Evolutionary conservation across 2,113 vertebrate genomes (phyloP).

Genomic region (Odontesthes bonariensis): DNA sequence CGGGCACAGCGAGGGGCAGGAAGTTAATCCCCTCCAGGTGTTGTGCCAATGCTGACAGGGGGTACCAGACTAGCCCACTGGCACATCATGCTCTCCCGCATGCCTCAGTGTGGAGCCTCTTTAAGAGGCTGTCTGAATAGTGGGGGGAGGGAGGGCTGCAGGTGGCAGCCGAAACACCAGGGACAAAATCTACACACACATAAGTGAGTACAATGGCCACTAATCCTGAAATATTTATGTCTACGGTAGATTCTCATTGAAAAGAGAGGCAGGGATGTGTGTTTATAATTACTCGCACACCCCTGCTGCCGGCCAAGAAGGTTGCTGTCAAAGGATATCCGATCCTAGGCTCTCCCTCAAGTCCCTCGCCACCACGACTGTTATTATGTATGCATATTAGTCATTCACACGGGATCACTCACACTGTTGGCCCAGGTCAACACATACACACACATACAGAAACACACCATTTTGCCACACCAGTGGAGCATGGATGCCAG

Average conservation of each 20-base stretch:
- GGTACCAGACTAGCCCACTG: conserved; percentile 63
- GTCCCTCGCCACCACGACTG: conserved; percentile 40
- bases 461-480: conserved; percentile 71
- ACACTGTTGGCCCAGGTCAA: conserved; percentile 68
- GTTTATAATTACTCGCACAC: conserved; percentile 65
- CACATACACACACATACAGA: conserved; percentile 53
- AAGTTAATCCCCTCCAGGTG: conserved; percentile 82
- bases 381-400: conserved; percentile 75
- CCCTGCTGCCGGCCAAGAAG: conserved; percentile 69
- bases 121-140: conserved; percentile 66
- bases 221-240: conserved; percentile 83
- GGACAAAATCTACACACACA: conserved; percentile 46
- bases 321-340: conserved; percentile 72
- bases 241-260: conserved; percentile 56
- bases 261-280: conserved; percentile 36
- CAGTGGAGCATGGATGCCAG: conserved; percentile 73
- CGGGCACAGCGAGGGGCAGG: conserved; percentile 63
- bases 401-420: conserved; percentile 75
- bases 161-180: conserved; percentile 66
- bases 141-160: conserved; percentile 64
- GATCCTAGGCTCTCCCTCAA: conserved; percentile 63
- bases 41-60: conserved; percentile 67
- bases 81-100: conserved; percentile 56
- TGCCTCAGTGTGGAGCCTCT: conserved; percentile 56
- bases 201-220: conserved; percentile 53